Percentiles rank a stretch among this genome's conserved stretches.
phyloP scores from a whole-genome alignment of 2,113 vertebrate species.

The Ibidorhyncha struthersii region DNA sequence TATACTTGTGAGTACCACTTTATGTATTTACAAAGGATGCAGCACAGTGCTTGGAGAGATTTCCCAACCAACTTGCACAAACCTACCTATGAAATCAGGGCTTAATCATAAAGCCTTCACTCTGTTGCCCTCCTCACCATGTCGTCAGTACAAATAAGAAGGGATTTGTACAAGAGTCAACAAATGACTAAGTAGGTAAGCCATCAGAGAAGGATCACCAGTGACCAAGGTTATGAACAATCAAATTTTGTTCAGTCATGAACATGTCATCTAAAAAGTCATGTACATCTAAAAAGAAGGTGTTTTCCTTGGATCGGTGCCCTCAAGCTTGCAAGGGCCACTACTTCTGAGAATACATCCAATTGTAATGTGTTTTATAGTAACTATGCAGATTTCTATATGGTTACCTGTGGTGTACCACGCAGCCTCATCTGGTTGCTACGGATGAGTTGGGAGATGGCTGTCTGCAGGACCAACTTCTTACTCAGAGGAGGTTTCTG shows the following conservation, averaged over 20 bases:
- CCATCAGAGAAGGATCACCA: background rate
- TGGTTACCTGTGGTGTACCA: background rate
- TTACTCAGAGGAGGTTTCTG: background rate
- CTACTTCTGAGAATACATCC: background rate
- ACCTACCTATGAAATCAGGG: fast-evolving
- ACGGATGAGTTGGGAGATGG: background rate
- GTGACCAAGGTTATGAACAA: background rate
- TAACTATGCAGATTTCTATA: background rate
- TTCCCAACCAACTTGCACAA: background rate
- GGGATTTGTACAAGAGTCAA: background rate
- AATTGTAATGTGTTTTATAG: background rate
- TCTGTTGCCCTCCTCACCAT: background rate
- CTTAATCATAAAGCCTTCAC: background rate
- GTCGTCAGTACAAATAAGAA: background rate
- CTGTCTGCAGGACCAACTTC: background rate
- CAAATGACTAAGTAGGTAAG: background rate
- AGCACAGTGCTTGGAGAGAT: background rate
- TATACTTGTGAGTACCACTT: background rate
- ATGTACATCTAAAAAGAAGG: background rate
- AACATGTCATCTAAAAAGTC: too few species aligned
- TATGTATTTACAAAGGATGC: background rate
- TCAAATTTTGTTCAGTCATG: background rate
- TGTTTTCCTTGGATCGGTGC: fast-evolving
- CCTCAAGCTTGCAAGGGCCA: background rate
- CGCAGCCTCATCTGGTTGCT: background rate